Percentiles rank a stretch among this genome's conserved stretches.
Conservation (phyloP, 2,888 invertebrate species). For the Lycia hirtaria region DNA sequence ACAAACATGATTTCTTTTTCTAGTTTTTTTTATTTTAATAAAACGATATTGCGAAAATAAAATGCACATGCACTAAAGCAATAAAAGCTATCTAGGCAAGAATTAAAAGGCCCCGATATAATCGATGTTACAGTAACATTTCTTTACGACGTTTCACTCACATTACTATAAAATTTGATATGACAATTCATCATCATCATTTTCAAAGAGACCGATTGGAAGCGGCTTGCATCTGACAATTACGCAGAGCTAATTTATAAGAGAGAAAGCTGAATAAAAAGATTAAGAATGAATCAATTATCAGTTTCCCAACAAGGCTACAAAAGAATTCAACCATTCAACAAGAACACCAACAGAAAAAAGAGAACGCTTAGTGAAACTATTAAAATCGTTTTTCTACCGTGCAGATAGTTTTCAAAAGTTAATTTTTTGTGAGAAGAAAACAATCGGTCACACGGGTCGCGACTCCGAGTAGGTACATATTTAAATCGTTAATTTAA, state of each 20-base stretch:
- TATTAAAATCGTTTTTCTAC: background rate
- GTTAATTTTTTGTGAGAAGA: background rate
- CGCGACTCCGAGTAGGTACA: background rate
- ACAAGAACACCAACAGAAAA: background rate
- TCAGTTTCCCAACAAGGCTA: slow-evolving; percentile 5
- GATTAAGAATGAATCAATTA: slow-evolving; percentile 19
- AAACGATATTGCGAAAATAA: too few species aligned
- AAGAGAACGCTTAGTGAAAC: background rate
- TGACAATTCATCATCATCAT: too few species aligned
- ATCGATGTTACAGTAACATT: slow-evolving; percentile 5
- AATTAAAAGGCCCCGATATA: background rate
- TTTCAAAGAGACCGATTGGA: too few species aligned
- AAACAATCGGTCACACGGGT: background rate
- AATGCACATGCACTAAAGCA: background rate
- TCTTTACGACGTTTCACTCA: background rate
- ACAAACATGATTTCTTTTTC: too few species aligned
- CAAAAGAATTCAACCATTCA: background rate
- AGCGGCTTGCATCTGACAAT: background rate
- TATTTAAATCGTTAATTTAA: slow-evolving; percentile 15
- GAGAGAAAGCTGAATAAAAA: slow-evolving; percentile 19
- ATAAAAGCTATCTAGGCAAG: background rate
- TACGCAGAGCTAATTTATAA: slow-evolving; percentile 12
- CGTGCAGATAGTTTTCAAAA: background rate
- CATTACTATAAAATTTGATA: slow-evolving; percentile 5
- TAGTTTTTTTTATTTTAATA: too few species aligned